Conservation (phyloP, 2,888 invertebrate genomes). For the Torymus aiolomorphi region DNA sequence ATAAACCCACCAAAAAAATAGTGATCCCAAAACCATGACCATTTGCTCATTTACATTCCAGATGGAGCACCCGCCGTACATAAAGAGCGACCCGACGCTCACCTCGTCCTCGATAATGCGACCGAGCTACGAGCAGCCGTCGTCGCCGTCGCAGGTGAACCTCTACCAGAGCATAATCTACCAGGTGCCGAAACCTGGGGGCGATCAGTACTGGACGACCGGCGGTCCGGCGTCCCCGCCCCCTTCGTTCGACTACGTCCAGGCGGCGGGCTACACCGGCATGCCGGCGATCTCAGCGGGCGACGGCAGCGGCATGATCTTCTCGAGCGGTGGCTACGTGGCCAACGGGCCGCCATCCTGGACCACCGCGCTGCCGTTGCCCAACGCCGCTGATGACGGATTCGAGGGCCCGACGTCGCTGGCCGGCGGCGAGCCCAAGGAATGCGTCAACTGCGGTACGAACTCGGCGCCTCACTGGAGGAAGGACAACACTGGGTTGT, state of each 20-base stretch:
- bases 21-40: too few species aligned
- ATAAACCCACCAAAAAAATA: too few species aligned
- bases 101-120: conserved; percentile 80
- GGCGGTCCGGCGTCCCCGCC: conserved; percentile 60
- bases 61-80: conserved; percentile 77
- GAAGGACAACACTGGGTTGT: conserved; percentile 90
- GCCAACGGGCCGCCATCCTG: conserved; percentile 77
- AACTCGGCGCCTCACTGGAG: conserved; percentile 89
- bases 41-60: conserved; percentile 41
- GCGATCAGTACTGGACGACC: conserved; percentile 64
- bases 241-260: conserved; percentile 38
- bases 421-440: conserved; percentile 81
- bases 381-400: conserved; percentile 73
- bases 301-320: conserved; percentile 66
- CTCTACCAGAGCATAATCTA: conserved; percentile 78
- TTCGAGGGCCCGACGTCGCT: conserved; percentile 70
- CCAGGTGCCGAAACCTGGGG: conserved; percentile 77
- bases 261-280: conserved; percentile 60
- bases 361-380: conserved; percentile 76
- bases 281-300: conserved; percentile 67
- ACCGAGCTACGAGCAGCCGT: conserved; percentile 78
- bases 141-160: conserved; percentile 81
- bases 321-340: conserved; percentile 67
- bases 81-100: conserved; percentile 83
- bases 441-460: conserved; percentile 83